Conservation (phyloP, 2,888 invertebrate genomes). For the Latrodectus elegans region DNA sequence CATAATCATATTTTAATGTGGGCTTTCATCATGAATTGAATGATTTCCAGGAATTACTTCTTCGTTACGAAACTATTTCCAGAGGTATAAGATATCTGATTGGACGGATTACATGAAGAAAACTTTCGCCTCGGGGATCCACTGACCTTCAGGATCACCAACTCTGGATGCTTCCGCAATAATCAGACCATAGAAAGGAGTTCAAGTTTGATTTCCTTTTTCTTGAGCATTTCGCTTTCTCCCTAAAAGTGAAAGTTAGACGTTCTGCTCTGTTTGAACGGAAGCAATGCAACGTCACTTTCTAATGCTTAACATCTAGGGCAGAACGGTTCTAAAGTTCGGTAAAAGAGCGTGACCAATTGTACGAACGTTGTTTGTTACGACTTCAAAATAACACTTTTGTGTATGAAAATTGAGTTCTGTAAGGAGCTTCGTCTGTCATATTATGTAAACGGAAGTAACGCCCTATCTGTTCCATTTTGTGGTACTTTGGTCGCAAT, state of each 20-base stretch:
- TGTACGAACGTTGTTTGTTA: slow-evolving; percentile 23
- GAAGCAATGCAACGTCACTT: slow-evolving; percentile 10
- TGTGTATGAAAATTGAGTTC: slow-evolving; percentile 6
- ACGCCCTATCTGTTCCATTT: background rate
- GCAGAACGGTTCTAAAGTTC: slow-evolving; percentile 27
- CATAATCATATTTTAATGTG: no score
- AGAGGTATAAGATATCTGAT: no score
- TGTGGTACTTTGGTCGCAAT: slow-evolving; percentile 5
- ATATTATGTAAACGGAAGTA: slow-evolving; percentile 42
- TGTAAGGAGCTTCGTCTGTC: slow-evolving; percentile 8
- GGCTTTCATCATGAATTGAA: no score
- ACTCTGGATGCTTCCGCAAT: slow-evolving; percentile 46
- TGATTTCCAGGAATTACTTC: no score
- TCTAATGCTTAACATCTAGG: slow-evolving; percentile 32
- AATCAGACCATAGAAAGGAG: slow-evolving; percentile 62
- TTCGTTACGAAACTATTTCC: no score
- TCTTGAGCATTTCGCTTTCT: slow-evolving; percentile 35
- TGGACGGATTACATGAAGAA: background rate
- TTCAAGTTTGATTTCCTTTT: slow-evolving; percentile 66
- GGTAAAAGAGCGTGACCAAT: slow-evolving; percentile 5
- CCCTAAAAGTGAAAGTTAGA: slow-evolving; percentile 42
- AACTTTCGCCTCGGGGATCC: slow-evolving; percentile 4
- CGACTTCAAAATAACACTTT: slow-evolving; percentile 38
- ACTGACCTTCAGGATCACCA: slow-evolving; percentile 46
- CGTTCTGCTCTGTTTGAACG: slow-evolving; percentile 54